These are phyloP conservation scores for Halcyon chelicuti DNA, from an alignment of 2,797 vertebrate species.

Conservation along the genomic window DNA sequence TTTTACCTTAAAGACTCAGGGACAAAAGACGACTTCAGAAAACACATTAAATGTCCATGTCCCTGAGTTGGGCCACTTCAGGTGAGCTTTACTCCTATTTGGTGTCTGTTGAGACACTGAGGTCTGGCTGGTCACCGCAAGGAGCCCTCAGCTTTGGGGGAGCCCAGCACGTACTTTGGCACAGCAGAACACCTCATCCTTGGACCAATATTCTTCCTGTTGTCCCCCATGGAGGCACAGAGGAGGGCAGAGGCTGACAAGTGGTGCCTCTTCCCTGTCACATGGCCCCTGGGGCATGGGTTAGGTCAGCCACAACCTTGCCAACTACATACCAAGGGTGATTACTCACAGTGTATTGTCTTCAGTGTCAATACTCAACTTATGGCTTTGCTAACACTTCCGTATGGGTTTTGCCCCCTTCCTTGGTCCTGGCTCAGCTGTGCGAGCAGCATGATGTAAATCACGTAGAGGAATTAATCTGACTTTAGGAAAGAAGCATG, in stretches of 20 bases:
- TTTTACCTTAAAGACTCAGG: not conserved
- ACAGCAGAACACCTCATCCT: accelerated
- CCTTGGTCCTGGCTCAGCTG: not conserved
- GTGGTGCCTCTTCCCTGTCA: not conserved
- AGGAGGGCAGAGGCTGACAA: not conserved
- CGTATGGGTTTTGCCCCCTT: not conserved
- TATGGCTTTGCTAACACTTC: not conserved
- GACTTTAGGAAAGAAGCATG: not conserved
- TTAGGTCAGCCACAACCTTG: not conserved
- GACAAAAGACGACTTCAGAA: not conserved
- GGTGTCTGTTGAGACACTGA: not conserved
- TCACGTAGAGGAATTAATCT: not conserved
- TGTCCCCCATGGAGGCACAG: accelerated
- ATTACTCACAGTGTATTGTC: not conserved
- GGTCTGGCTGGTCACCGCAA: not conserved
- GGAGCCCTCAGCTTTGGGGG: not conserved
- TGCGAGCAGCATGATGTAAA: not conserved
- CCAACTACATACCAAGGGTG: not conserved
- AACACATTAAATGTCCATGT: not conserved
- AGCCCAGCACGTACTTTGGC: not conserved
- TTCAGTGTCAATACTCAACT: not conserved
- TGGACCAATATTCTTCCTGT: accelerated
- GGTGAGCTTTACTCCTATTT: not conserved
- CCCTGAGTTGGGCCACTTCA: not conserved
- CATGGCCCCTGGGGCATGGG: accelerated